Percentiles rank a stretch among this genome's conserved stretches.
Conservation (phyloP, 1,140 invertebrate genomes). For the Drosophila athabasca region DNA sequence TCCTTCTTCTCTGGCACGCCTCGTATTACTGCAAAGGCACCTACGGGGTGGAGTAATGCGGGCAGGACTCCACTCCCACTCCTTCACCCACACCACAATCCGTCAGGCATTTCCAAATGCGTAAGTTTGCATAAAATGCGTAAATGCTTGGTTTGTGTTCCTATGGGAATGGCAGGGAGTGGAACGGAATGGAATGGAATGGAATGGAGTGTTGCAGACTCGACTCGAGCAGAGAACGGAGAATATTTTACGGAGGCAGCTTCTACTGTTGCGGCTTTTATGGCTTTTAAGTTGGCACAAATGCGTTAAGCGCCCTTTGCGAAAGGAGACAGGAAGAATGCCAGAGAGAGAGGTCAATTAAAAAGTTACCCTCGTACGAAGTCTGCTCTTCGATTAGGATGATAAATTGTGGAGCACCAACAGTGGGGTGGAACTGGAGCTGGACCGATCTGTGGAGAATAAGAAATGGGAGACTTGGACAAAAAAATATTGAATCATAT, state of each 20-base stretch:
- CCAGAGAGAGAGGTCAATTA: constrained; percentile 16
- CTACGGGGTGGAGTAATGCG: not conserved
- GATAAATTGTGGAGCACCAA: constrained; percentile 24
- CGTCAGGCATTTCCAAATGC: constrained; percentile 59
- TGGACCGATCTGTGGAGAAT: too few species aligned
- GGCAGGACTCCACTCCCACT: not conserved
- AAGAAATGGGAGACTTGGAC: too few species aligned
- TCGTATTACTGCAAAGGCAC: constrained; percentile 23
- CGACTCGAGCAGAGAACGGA: too few species aligned
- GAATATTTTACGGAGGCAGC: not conserved
- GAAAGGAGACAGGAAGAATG: too few species aligned
- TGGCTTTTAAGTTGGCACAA: constrained; percentile 49
- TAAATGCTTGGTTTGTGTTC: constrained; percentile 44
- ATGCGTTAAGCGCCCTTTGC: constrained; percentile 34
- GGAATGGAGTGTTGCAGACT: not conserved
- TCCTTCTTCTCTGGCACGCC: constrained; percentile 1
- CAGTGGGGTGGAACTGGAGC: not conserved
- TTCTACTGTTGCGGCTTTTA: constrained; percentile 64
- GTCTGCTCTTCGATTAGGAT: constrained; percentile 38
- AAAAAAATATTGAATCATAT: too few species aligned
- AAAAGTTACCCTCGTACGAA: constrained; percentile 32
- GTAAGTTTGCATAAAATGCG: constrained; percentile 73
- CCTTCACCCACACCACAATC: constrained; percentile 9
- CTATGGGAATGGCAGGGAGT: not conserved
- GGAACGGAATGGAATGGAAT: not conserved